Percentiles rank a stretch among this genome's conserved stretches.
Evolutionary conservation across 2,888 invertebrate species (phyloP).

Genomic region (Eilema griseolum): DNA sequence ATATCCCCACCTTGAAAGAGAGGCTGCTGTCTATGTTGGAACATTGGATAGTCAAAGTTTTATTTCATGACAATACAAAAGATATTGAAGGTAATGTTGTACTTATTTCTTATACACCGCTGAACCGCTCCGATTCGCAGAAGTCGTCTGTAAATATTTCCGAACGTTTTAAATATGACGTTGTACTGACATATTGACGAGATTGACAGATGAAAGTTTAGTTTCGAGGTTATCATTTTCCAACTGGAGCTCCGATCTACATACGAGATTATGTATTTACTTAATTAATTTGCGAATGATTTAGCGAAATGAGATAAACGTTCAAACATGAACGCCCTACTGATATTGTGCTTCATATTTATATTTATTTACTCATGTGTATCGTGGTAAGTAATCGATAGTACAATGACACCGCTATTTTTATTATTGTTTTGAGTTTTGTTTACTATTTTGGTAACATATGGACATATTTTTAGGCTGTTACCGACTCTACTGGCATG

Average conservation of each 20-base stretch:
- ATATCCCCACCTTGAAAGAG: no score
- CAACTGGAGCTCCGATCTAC: slow-evolving; percentile 35
- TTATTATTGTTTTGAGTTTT: slow-evolving; percentile 69
- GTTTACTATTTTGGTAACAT: slow-evolving; percentile 57
- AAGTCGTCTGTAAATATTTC: slow-evolving; percentile 21
- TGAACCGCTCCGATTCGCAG: no score
- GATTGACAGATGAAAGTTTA: slow-evolving; percentile 34
- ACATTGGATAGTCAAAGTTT: no score
- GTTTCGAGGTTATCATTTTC: slow-evolving; percentile 45
- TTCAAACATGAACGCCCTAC: slow-evolving; percentile 72
- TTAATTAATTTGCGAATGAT: slow-evolving; percentile 42
- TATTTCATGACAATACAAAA: no score
- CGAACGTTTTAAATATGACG: slow-evolving; percentile 41
- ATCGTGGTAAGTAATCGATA: slow-evolving; percentile 84
- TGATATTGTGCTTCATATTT: slow-evolving; percentile 74
- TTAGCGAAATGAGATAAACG: slow-evolving; percentile 57
- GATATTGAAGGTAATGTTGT: no score
- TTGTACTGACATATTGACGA: neutral
- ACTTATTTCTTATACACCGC: no score
- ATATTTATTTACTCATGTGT: slow-evolving; percentile 87
- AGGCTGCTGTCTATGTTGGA: no score
- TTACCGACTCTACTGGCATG: slow-evolving; percentile 92
- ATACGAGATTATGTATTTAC: slow-evolving; percentile 39
- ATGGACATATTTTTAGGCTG: slow-evolving; percentile 87
- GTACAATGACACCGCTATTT: slow-evolving; percentile 57